Conservation (phyloP, 37 sponge, comb jelly and placozoan species). For the Mnemiopsis leidyi region DNA sequence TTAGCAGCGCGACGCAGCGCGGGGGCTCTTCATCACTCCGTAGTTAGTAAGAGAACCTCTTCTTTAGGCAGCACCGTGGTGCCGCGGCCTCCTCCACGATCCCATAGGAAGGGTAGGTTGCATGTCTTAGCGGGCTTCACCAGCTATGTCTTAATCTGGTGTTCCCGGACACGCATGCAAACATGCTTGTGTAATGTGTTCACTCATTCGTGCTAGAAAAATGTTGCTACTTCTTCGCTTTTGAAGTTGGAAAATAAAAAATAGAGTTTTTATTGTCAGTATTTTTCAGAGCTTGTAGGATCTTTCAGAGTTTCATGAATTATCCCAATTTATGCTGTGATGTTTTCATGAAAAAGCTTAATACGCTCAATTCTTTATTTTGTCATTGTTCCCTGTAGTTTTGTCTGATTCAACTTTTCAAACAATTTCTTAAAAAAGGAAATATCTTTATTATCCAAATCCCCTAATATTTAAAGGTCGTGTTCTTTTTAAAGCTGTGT, state of each 20-base stretch:
- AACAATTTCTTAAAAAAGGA: too few relatives aligned
- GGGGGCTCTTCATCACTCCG: neutral
- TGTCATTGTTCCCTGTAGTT: neutral
- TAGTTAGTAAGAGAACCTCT: neutral
- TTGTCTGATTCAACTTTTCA: neutral
- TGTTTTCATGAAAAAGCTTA: neutral
- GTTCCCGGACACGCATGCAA: neutral
- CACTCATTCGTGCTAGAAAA: neutral
- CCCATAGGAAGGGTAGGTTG: constrained; percentile 62
- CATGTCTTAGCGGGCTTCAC: neutral
- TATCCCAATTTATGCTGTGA: neutral
- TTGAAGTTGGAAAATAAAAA: too few relatives aligned
- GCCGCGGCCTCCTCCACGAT: constrained; percentile 57
- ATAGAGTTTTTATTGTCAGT: too few relatives aligned
- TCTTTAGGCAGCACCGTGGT: neutral
- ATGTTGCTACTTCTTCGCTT: too few relatives aligned
- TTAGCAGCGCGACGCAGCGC: constrained; percentile 23
- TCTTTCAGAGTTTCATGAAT: neutral
- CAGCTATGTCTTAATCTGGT: neutral
- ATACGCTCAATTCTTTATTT: too few relatives aligned
- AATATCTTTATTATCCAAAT: too few relatives aligned
- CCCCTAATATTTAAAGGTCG: too few relatives aligned
- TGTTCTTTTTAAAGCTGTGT: neutral
- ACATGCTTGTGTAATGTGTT: neutral
- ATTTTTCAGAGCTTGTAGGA: too few relatives aligned